Base-by-base conservation (phyloP, 2,888 invertebrate genomes). In the Hypomecis atomaria region DNA sequence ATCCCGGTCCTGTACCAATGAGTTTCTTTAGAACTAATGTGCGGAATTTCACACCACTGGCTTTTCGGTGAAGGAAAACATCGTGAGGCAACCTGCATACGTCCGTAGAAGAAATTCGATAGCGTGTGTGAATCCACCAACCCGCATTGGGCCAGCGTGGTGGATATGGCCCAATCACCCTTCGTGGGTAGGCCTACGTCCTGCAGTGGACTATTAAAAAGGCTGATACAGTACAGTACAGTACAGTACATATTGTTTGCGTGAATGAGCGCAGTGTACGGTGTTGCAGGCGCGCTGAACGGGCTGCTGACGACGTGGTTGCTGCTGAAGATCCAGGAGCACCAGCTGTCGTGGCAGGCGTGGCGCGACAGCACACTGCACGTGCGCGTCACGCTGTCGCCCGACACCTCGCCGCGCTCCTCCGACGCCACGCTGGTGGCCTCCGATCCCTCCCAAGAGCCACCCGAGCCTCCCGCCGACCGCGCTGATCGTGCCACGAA, bases 251-350 rank as follows among this genome's bases (percentile, higher is more conserved):
- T 6, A 6, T 44, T 13, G n/a, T n/a, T n/a, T n/a, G n/a, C 23
- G 23, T 23, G 3, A 23, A 23, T 23, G 23, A 23, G 23, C 6
- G 42, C 33, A 56, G 52, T 58, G 40, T 57, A 0, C 7, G 44
- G 44, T 11, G 0, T 53, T 43, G 43, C 74, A 91, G 92, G 92
- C 11, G 92, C 92, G 0, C 77, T 92, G 9, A 92, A 92, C 81
- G 92, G 92, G 0, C 79, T 92, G 67, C 82, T 92, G 65, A 92
- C 92, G 0, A 92, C 92, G 44, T 92, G 92, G 92, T 88, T 91
- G 86, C 86, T 92, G 77, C 86, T 92, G 44, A 92, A 91, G 85
- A 83, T 92, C 71, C 92, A 92, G 76, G 92, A 92, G 83, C 92
- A 92, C 82, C 92, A 91, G 84, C 49, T 82, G 75, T 88, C 92